These are phyloP conservation scores for Xylota segnis DNA, from an alignment of 2,888 invertebrate species.

Conservation along the genomic window DNA sequence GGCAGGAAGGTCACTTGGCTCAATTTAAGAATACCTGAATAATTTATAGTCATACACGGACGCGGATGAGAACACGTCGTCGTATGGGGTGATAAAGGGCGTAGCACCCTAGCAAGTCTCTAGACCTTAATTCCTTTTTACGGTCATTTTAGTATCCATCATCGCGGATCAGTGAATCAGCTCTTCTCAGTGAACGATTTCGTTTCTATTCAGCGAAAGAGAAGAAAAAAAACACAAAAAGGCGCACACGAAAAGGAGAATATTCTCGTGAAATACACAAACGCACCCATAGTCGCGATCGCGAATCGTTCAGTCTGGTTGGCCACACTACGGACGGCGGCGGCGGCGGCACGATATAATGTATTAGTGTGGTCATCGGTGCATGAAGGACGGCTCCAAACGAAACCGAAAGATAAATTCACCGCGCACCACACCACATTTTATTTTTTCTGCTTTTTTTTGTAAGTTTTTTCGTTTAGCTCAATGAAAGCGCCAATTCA, in stretches of 20 bases:
- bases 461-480: slow-evolving; percentile 20
- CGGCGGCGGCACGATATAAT: slow-evolving; percentile 64
- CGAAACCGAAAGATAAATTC: slow-evolving; percentile 75
- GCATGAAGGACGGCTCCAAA: slow-evolving; percentile 82
- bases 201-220: slow-evolving; percentile 72
- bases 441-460: neutral
- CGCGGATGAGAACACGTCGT: slow-evolving; percentile 24
- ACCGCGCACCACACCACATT: slow-evolving; percentile 29
- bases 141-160: slow-evolving; percentile 84
- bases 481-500: slow-evolving; percentile 53
- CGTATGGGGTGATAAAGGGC: slow-evolving; percentile 71
- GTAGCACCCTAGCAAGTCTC: slow-evolving; percentile 79
- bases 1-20: slow-evolving; percentile 64
- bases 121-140: slow-evolving; percentile 84
- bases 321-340: slow-evolving; percentile 70
- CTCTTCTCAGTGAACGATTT: slow-evolving; percentile 76
- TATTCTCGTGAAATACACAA: slow-evolving; percentile 74
- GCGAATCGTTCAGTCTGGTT: slow-evolving; percentile 76
- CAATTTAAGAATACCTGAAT: slow-evolving; percentile 54
- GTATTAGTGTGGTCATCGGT: slow-evolving; percentile 78
- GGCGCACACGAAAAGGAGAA: slow-evolving; percentile 48
- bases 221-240: slow-evolving; percentile 30
- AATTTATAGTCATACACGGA: slow-evolving; percentile 62
- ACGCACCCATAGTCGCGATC: slow-evolving; percentile 73
- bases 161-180: slow-evolving; percentile 83